Evolutionary conservation across 64 coral and sea anemone genomes (phyloP), one percentile per base, ranked within the genome.

Genomic region (Montipora capricornis): DNA sequence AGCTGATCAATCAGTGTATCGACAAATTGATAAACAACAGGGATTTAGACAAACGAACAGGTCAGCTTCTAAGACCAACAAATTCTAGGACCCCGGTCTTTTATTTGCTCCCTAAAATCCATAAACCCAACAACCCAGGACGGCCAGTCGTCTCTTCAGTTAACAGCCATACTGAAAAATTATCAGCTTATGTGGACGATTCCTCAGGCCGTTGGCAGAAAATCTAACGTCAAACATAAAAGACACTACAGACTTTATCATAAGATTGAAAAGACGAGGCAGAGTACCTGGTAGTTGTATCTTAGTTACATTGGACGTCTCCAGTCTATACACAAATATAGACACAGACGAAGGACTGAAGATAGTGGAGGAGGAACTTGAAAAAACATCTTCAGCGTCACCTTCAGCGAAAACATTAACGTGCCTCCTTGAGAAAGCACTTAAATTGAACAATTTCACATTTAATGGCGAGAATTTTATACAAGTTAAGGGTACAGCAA

Each of bases 21-120:
- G 61, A 90, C 88, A 47, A 80, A 52, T 48, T 61, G 73, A 46
- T 90, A 29, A 29, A 29, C 29, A 29, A 29, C 29, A 57, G 22
- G 20, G 4, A 90, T 13, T 75, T 44, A 52, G 52, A 90, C 75
- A 90, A 15, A 49, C 46, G 58, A 62, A 76, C 77, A 4, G 61
- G 51, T 10, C 49, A 90, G 3, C 76, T 90, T 47, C 76, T 90
- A 51, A 90, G 80, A 66, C 76, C 88, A 90, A 53, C 57, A 44
- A 66, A 79, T 13, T 90, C 88, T 20, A 80, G 76, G 80, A 90
- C 55, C 47, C 88, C 88, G 26, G 8, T 90, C 16, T 90, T 90
- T 80, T 90, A 90, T 59, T 80, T 80, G 87, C 71, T 76, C 3
- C 87, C 71, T 26, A 89, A 89, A 58, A 89, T 89, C 50, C 87